These are phyloP conservation scores for Tetragnatha versicolor DNA, from an alignment of 1,140 invertebrate species.

Conservation along the genomic window DNA sequence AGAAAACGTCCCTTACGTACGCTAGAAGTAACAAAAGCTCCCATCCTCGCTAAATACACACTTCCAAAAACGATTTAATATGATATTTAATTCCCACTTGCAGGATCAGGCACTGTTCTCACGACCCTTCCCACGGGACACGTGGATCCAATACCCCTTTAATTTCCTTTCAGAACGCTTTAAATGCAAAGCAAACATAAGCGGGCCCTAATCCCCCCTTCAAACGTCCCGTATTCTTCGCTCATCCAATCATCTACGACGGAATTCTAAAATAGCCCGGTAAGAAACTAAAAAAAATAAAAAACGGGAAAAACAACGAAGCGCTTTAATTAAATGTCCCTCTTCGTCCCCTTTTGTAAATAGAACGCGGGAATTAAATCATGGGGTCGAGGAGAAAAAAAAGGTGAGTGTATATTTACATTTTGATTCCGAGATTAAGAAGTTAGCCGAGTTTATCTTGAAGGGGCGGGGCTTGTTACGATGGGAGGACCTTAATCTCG, in stretches of 20 bases:
- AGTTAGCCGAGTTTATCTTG: conserved; percentile 14
- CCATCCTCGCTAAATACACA: too few species aligned
- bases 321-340: conserved; percentile 31
- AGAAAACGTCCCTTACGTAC: too few species aligned
- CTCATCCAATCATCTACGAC: neutral
- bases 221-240: neutral
- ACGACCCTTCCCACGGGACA: too few species aligned
- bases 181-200: conserved; percentile 30
- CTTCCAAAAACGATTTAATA: too few species aligned
- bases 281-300: conserved; percentile 12
- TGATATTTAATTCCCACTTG: too few species aligned
- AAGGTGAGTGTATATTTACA: conserved; percentile 20
- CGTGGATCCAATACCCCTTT: too few species aligned
- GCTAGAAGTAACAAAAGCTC: too few species aligned
- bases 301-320: conserved; percentile 31
- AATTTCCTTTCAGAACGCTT: conserved; percentile 15
- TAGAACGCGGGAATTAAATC: conserved; percentile 21
- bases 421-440: conserved; percentile 30
- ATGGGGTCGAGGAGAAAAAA: neutral
- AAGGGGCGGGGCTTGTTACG: too few species aligned
- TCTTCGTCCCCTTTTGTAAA: conserved; percentile 3
- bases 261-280: neutral
- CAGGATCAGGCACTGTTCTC: too few species aligned
- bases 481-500: conserved; percentile 5
- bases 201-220: neutral